These are phyloP conservation scores for Achroia grisella DNA, from an alignment of 1,140 invertebrate species.

Conservation along the genomic window DNA sequence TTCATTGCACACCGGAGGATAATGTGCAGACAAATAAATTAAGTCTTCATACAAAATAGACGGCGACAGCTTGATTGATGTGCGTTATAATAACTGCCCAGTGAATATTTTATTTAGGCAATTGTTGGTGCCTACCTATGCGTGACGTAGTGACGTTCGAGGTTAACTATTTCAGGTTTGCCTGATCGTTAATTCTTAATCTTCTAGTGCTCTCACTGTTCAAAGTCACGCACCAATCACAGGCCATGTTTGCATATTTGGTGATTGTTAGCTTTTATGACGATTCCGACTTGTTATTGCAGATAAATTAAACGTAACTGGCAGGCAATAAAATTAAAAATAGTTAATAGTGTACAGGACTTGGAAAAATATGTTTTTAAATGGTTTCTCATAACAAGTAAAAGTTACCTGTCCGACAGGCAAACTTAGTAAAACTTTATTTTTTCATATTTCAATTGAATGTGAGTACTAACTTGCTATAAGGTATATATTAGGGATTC, in stretches of 20 bases:
- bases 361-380: not conserved
- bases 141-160: conserved; percentile 47
- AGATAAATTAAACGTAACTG: not conserved
- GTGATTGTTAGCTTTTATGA: conserved; percentile 5
- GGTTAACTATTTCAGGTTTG: conserved; percentile 49
- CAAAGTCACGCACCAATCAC: conserved; percentile 24
- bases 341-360: not conserved
- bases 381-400: too few relatives aligned
- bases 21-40: conserved; percentile 34
- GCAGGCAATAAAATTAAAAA: not conserved
- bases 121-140: conserved; percentile 28
- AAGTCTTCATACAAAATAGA: conserved; percentile 56
- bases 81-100: conserved; percentile 47
- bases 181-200: conserved; percentile 46
- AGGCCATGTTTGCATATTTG: conserved; percentile 12
- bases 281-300: not conserved
- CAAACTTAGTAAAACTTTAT: too few relatives aligned
- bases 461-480: too few relatives aligned
- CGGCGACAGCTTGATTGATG: conserved; percentile 56
- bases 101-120: conserved; percentile 54
- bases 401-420: too few relatives aligned
- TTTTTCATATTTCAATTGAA: too few relatives aligned
- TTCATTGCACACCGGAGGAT: conserved; percentile 15
- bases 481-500: too few relatives aligned
- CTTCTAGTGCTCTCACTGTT: conserved; percentile 27